Evolutionary conservation across 2,797 vertebrate species (phyloP).

Genomic region (Gadopsis bispinosus): DNA sequence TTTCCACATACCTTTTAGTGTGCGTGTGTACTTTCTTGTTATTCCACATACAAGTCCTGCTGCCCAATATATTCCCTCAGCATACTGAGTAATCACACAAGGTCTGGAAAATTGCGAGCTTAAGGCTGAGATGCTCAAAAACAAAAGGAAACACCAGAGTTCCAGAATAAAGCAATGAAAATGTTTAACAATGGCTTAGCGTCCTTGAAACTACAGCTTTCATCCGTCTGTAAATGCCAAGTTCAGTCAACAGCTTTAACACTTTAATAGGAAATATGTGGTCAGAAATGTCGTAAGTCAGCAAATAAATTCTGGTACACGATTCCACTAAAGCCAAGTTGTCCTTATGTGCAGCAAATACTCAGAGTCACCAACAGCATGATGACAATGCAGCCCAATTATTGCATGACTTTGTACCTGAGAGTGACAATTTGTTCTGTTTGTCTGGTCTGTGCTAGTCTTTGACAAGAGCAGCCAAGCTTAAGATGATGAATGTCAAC

Average conservation of each 20-base stretch:
- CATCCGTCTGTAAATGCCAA: constrained; percentile 27
- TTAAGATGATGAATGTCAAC: constrained; percentile 41
- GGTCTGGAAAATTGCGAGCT: constrained; percentile 70
- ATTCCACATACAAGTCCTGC: constrained; percentile 51
- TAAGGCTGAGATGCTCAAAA: constrained; percentile 62
- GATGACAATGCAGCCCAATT: constrained; percentile 17
- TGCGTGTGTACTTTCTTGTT: constrained; percentile 61
- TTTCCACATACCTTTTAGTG: constrained; percentile 74
- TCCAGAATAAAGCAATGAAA: constrained; percentile 35
- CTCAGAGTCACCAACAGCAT: neutral
- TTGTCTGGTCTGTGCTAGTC: constrained; percentile 33
- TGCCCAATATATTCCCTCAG: constrained; percentile 50
- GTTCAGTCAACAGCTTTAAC: constrained; percentile 18
- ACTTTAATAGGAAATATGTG: constrained; percentile 38
- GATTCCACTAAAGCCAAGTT: neutral
- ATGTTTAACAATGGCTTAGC: constrained; percentile 44
- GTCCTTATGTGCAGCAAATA: neutral
- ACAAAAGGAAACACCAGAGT: constrained; percentile 69
- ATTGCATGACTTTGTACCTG: constrained; percentile 44
- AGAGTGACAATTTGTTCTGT: constrained; percentile 32
- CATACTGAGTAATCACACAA: constrained; percentile 44
- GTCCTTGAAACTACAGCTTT: constrained; percentile 50
- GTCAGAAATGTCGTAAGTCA: constrained; percentile 12
- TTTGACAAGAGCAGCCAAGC: constrained; percentile 29
- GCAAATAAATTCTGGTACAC: neutral